Conservation (phyloP, 2,797 vertebrate genomes). For the Sardinella longiceps region DNA sequence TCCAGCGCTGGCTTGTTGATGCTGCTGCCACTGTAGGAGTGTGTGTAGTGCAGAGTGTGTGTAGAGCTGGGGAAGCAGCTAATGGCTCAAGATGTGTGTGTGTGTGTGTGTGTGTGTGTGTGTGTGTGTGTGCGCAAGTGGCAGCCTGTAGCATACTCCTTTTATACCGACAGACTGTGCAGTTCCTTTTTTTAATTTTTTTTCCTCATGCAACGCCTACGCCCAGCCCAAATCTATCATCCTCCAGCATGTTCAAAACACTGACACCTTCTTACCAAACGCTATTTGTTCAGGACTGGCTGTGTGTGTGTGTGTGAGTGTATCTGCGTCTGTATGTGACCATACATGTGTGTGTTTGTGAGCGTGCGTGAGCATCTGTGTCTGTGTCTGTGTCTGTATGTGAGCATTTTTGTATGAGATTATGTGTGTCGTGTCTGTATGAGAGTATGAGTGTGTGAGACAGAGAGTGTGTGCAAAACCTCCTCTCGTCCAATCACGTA, state of each 20-base stretch:
- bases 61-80: not conserved
- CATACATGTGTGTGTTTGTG: constrained; percentile 56
- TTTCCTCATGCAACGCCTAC: not conserved
- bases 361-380: constrained; percentile 44
- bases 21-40: not conserved
- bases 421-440: constrained; percentile 3
- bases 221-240: not conserved
- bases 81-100: not conserved
- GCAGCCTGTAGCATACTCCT: not conserved
- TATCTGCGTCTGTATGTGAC: not conserved
- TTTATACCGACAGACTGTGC: constrained; percentile 1
- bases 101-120: constrained; percentile 8
- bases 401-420: not conserved
- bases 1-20: not conserved
- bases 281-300: not conserved
- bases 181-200: not conserved
- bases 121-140: not conserved
- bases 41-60: not conserved
- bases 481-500: too few relatives aligned
- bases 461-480: too few relatives aligned
- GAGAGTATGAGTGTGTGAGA: not conserved
- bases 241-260: not conserved
- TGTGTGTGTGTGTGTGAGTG: not conserved
- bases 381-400: not conserved
- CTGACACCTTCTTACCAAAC: not conserved